Evolutionary conservation across 1,140 invertebrate species (phyloP).

Genomic region (Solenopsis fugax): DNA sequence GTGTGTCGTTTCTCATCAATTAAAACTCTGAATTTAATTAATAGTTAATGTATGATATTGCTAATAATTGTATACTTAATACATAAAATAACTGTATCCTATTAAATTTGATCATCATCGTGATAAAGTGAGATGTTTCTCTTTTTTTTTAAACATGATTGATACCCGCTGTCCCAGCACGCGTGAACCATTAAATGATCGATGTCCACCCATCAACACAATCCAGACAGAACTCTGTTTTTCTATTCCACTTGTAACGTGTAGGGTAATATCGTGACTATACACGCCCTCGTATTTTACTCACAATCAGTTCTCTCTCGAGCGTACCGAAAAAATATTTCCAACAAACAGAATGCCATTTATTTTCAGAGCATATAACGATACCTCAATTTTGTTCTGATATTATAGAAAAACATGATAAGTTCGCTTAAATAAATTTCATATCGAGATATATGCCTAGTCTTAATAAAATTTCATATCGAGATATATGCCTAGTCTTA

Average conservation of each 20-base stretch:
- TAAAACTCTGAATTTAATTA: background rate
- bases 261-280: conserved; percentile 10
- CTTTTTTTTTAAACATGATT: conserved; percentile 21
- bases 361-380: background rate
- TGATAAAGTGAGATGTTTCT: background rate
- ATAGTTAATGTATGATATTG: background rate
- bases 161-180: conserved; percentile 20
- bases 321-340: conserved; percentile 16
- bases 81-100: background rate
- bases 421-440: background rate
- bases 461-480: no score
- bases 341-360: background rate
- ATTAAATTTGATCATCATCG: conserved; percentile 24
- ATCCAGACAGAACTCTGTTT: conserved; percentile 22
- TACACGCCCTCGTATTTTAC: conserved; percentile 24
- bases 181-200: conserved; percentile 39
- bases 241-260: conserved; percentile 21
- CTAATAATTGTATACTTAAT: background rate
- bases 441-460: background rate
- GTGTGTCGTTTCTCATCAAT: background rate
- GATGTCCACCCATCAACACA: conserved; percentile 48
- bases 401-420: conserved; percentile 15
- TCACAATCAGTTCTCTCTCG: background rate
- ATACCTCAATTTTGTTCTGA: background rate
- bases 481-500: background rate